phyloP scores from a whole-genome alignment of 2,113 vertebrate genomes.

The Pipra filicauda region DNA sequence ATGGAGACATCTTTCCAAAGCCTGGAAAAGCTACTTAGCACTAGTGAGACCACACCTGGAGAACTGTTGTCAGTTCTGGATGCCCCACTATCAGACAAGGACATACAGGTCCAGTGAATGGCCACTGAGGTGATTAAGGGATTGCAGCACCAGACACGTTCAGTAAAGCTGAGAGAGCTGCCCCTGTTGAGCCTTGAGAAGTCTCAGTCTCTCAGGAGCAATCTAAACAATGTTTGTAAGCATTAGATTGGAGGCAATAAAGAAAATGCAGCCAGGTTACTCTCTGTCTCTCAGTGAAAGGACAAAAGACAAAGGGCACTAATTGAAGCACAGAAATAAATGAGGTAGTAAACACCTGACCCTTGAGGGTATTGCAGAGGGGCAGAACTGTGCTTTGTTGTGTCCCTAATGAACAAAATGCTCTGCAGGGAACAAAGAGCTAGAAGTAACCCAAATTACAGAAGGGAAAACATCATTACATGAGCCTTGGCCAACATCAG shows the following conservation, averaged over 20 bases:
- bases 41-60: not conserved
- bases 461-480: not conserved
- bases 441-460: not conserved
- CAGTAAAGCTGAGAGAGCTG: not conserved
- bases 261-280: not conserved
- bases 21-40: not conserved
- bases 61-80: not conserved
- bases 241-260: not conserved
- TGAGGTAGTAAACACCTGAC: not conserved
- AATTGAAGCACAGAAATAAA: not conserved
- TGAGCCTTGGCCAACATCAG: not conserved
- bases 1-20: not conserved
- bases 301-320: not conserved
- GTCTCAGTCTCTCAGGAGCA: not conserved
- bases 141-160: fast-evolving
- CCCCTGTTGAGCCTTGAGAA: not conserved
- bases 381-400: not conserved
- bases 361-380: not conserved
- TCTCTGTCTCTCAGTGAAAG: not conserved
- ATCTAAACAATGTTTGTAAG: fast-evolving
- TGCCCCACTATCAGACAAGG: fast-evolving
- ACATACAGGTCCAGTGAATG: not conserved
- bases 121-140: fast-evolving
- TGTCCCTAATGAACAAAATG: not conserved
- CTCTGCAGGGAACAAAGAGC: not conserved